Conservation (phyloP, 2,113 vertebrate genomes). For the Dipodomys ordii region DNA sequence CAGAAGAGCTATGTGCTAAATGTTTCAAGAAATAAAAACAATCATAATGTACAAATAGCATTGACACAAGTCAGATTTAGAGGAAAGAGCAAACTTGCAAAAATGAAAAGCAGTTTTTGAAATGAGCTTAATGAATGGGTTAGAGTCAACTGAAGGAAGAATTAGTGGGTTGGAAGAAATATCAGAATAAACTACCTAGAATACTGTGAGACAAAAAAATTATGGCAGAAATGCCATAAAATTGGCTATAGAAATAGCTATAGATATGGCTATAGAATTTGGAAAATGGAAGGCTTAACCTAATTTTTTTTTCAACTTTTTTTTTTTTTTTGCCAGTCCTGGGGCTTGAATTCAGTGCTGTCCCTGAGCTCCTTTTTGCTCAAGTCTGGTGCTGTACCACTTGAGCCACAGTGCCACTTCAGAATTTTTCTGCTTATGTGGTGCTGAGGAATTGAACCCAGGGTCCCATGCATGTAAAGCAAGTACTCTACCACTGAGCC, state of each 20-base stretch:
- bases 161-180: conserved; percentile 1
- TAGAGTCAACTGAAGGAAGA: conserved; percentile 58
- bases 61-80: conserved; percentile 7
- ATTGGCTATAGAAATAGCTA: too few relatives aligned
- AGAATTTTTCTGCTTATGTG: too few relatives aligned
- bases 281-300: background rate
- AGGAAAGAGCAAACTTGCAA: conserved; percentile 6
- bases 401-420: too few relatives aligned
- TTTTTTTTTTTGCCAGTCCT: too few relatives aligned
- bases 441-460: too few relatives aligned
- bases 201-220: background rate
- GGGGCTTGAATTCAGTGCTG: too few relatives aligned
- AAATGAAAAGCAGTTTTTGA: conserved; percentile 33
- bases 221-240: background rate
- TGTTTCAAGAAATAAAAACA: conserved; percentile 46
- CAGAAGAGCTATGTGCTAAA: background rate
- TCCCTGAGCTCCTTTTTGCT: too few relatives aligned
- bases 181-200: conserved; percentile 46
- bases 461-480: too few relatives aligned
- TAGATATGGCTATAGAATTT: background rate
- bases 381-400: too few relatives aligned
- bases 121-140: conserved; percentile 37
- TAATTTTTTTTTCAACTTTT: too few relatives aligned
- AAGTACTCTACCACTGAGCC: too few relatives aligned
- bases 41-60: conserved; percentile 37